Evolutionary conservation across 2,888 invertebrate species (phyloP).

Genomic region (Troides helena): DNA sequence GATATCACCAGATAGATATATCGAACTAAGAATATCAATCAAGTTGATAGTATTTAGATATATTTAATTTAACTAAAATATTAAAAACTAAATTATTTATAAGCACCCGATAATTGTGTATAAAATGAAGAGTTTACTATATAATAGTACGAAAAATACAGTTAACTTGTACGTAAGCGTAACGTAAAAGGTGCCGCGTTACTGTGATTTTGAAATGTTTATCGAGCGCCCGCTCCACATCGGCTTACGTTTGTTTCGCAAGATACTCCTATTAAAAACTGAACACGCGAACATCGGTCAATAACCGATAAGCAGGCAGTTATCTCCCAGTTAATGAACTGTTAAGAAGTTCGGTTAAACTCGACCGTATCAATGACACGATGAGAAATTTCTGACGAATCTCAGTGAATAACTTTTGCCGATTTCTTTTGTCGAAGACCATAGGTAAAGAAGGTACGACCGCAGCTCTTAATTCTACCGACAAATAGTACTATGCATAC

Average conservation of each 20-base stretch:
- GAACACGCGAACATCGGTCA: slow-evolving; percentile 40
- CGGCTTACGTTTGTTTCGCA: slow-evolving; percentile 25
- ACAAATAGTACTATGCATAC: no score
- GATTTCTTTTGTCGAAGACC: no score
- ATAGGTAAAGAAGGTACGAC: no score
- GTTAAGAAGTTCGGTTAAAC: slow-evolving; percentile 33
- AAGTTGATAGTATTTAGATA: no score
- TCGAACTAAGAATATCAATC: no score
- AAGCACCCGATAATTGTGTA: neutral
- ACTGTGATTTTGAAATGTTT: slow-evolving; percentile 13
- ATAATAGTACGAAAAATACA: neutral
- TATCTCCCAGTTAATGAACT: slow-evolving; percentile 43
- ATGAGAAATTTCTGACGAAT: slow-evolving; percentile 2
- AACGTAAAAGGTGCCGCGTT: neutral
- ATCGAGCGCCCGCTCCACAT: slow-evolving; percentile 24
- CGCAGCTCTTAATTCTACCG: no score
- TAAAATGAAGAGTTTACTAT: neutral
- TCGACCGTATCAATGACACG: slow-evolving; percentile 19
- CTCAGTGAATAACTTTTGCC: neutral
- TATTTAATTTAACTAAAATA: neutral
- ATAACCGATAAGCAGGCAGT: slow-evolving; percentile 45
- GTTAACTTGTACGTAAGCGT: neutral
- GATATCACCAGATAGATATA: no score
- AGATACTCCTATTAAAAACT: slow-evolving; percentile 35
- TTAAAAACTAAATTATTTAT: no score